Conservation (phyloP, 2,113 vertebrate species). For the Euleptes europaea region DNA sequence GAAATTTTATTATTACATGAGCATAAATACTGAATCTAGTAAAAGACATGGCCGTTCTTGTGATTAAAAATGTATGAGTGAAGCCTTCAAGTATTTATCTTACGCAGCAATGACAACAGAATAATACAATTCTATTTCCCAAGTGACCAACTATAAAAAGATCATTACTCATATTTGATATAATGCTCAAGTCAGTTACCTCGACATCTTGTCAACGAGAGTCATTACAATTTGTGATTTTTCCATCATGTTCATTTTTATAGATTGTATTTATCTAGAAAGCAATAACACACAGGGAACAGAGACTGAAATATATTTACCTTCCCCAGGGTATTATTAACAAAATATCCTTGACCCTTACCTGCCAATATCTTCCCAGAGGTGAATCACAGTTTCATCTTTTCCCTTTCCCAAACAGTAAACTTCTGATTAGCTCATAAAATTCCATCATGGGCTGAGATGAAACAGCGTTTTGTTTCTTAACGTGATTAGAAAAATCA, state of each 20-base stretch:
- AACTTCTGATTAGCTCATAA: conserved; percentile 16
- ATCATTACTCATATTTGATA: neutral
- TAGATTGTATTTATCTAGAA: conserved; percentile 10
- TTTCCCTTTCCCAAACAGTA: neutral
- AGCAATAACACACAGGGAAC: neutral
- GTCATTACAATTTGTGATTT: neutral
- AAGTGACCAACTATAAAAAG: neutral
- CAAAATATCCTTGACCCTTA: neutral
- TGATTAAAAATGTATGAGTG: neutral
- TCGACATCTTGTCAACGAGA: neutral
- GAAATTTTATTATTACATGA: neutral
- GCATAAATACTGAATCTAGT: neutral
- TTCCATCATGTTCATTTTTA: neutral
- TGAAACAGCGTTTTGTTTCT: neutral
- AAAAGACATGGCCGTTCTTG: neutral
- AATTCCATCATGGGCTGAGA: neutral
- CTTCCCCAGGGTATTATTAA: neutral
- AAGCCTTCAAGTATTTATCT: neutral
- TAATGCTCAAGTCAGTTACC: neutral
- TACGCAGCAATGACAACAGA: neutral
- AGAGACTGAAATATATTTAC: conserved; percentile 2
- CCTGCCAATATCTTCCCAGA: conserved; percentile 1
- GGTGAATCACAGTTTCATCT: neutral
- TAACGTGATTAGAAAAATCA: neutral
- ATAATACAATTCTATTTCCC: neutral